Evolutionary conservation across 2,888 invertebrate species (phyloP).

Genomic region (Chrysodeixis includens): DNA sequence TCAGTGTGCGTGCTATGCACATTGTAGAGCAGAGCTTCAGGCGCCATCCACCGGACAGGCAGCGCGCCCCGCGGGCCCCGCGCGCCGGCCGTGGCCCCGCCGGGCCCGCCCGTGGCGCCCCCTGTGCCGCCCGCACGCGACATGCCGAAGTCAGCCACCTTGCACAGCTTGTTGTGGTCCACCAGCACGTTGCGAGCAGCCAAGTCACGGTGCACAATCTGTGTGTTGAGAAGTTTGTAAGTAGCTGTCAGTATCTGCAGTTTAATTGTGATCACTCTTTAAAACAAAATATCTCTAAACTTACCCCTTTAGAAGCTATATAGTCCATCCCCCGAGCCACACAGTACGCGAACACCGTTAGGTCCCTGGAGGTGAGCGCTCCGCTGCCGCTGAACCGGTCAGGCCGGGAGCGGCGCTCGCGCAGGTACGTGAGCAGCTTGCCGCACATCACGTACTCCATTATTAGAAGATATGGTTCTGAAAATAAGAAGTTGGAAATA

Average conservation of each 20-base stretch:
- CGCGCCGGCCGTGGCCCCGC: constrained; percentile 83
- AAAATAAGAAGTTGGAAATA: too few species aligned
- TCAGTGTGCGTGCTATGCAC: constrained; percentile 95
- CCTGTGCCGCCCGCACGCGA: constrained; percentile 91
- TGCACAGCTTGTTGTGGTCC: constrained; percentile 95
- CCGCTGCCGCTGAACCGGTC: constrained; percentile 91
- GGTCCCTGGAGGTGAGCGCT: constrained; percentile 91
- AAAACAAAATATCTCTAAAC: constrained; percentile 46
- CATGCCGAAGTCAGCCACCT: constrained; percentile 97
- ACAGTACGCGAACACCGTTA: constrained; percentile 94
- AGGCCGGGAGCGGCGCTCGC: constrained; percentile 89
- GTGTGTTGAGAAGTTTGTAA: constrained; percentile 46
- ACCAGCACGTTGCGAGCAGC: constrained; percentile 95
- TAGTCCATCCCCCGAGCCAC: constrained; percentile 96
- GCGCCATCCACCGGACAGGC: constrained; percentile 96
- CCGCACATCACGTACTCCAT: constrained; percentile 97
- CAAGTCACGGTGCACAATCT: constrained; percentile 96
- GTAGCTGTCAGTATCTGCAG: background rate
- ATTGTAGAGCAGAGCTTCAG: constrained; percentile 94
- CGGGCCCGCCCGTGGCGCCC: constrained; percentile 90
- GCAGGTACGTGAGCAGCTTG: constrained; percentile 93
- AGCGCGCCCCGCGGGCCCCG: constrained; percentile 89
- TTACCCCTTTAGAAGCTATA: constrained; percentile 93
- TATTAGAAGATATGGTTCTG: constrained; percentile 94
- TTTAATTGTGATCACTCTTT: background rate